A percentile compares a stretch with the other conserved stretches of the same genome.
Evolutionary conservation across 2,797 vertebrate species (phyloP).

Genomic region (Holocentrus rufus): DNA sequence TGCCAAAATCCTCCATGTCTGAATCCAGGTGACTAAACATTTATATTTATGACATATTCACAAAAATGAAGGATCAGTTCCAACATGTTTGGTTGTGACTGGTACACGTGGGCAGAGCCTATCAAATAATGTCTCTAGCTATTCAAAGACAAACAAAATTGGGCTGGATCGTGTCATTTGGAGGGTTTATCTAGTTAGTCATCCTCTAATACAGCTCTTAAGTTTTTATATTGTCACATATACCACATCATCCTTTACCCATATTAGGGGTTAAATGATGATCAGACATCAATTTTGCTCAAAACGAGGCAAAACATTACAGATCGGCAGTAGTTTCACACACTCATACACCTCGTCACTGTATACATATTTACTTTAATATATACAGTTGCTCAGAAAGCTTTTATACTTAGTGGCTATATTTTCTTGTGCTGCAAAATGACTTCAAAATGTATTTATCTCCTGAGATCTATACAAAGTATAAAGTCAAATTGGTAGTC

Average conservation of each 20-base stretch:
- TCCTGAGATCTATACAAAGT: constrained; percentile 4
- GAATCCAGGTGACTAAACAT: constrained; percentile 3
- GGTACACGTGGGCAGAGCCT: constrained; percentile 6
- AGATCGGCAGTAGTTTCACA: constrained; percentile 44
- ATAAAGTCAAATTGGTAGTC: background rate
- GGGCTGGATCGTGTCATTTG: background rate
- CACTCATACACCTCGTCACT: constrained; percentile 53
- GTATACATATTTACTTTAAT: constrained; percentile 59
- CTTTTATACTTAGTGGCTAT: constrained; percentile 45
- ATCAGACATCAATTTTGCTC: constrained; percentile 56
- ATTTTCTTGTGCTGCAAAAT: constrained; percentile 51
- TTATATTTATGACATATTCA: constrained; percentile 9
- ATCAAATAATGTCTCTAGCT: background rate
- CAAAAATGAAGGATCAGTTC: background rate
- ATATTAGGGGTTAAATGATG: constrained; percentile 50
- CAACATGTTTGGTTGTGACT: constrained; percentile 19
- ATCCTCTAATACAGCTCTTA: background rate
- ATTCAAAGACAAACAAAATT: too few relatives aligned
- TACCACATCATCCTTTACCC: constrained; percentile 49
- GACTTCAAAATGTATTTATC: constrained; percentile 38
- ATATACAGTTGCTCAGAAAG: constrained; percentile 62
- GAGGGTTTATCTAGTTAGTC: constrained; percentile 8
- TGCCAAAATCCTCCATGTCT: constrained; percentile 5
- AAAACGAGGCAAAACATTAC: constrained; percentile 37
- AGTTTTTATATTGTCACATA: constrained; percentile 24